These are phyloP conservation scores for Timandra comae DNA, from an alignment of 2,888 invertebrate genomes.

Conservation along the genomic window DNA sequence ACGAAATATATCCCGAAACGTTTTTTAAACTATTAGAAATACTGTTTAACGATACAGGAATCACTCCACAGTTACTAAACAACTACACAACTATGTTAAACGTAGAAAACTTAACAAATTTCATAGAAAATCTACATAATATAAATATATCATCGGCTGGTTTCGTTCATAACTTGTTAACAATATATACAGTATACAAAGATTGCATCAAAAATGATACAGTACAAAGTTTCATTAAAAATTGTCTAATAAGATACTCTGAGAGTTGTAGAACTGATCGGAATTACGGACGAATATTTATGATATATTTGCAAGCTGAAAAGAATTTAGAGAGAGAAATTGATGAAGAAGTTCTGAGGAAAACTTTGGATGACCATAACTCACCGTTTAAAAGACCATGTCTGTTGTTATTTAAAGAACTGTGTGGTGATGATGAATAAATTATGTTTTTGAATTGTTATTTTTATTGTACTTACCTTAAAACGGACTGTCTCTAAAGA, in stretches of 20 bases:
- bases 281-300: constrained; percentile 44
- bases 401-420: constrained; percentile 33
- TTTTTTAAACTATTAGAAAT: constrained; percentile 30
- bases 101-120: constrained; percentile 18
- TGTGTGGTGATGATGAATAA: constrained; percentile 13
- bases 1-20: constrained; percentile 23
- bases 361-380: constrained; percentile 37
- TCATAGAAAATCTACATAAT: constrained; percentile 29
- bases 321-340: constrained; percentile 18
- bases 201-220: constrained; percentile 32
- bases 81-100: constrained; percentile 36
- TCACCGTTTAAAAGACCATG: constrained; percentile 53
- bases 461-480: too few species aligned
- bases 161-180: constrained; percentile 38
- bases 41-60: constrained; percentile 33
- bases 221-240: constrained; percentile 35
- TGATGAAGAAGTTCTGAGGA: constrained; percentile 24
- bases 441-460: too few species aligned
- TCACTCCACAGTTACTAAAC: constrained; percentile 35
- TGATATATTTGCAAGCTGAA: constrained; percentile 39
- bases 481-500: too few species aligned
- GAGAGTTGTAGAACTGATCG: constrained; percentile 32
- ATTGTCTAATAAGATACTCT: constrained; percentile 25
- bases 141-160: constrained; percentile 30
- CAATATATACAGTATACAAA: constrained; percentile 44